Evolutionary conservation across 2,113 vertebrate genomes (phyloP).

Genomic region (Pedetes capensis): DNA sequence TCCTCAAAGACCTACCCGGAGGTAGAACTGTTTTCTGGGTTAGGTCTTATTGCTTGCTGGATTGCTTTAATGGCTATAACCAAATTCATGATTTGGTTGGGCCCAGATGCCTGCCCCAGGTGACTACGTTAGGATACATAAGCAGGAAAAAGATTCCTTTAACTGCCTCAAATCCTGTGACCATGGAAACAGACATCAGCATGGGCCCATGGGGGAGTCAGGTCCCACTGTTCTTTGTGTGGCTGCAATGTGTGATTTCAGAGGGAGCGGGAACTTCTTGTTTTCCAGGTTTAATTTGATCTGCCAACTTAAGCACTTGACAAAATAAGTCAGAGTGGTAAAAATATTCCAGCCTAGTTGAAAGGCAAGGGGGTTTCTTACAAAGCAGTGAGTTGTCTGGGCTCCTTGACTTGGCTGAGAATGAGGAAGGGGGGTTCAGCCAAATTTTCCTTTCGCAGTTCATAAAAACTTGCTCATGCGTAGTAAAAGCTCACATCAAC

Average conservation of each 20-base stretch:
- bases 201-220: neutral
- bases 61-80: neutral
- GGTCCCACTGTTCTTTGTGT: fast-evolving
- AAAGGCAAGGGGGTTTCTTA: neutral
- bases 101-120: neutral
- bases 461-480: neutral
- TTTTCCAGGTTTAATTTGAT: neutral
- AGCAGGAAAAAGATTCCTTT: neutral
- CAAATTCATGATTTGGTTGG: neutral
- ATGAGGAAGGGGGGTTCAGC: neutral
- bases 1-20: neutral
- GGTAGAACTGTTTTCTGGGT: neutral
- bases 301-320: neutral
- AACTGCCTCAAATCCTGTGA: neutral
- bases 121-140: neutral
- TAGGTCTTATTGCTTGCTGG: neutral
- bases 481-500: neutral
- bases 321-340: neutral
- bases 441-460: constrained; percentile 44
- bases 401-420: neutral
- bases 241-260: neutral
- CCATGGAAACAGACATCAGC: neutral
- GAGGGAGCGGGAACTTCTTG: neutral
- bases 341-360: neutral
- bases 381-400: neutral